phyloP scores from a whole-genome alignment of 2,888 invertebrate species.

The Keiferia lycopersicella region DNA sequence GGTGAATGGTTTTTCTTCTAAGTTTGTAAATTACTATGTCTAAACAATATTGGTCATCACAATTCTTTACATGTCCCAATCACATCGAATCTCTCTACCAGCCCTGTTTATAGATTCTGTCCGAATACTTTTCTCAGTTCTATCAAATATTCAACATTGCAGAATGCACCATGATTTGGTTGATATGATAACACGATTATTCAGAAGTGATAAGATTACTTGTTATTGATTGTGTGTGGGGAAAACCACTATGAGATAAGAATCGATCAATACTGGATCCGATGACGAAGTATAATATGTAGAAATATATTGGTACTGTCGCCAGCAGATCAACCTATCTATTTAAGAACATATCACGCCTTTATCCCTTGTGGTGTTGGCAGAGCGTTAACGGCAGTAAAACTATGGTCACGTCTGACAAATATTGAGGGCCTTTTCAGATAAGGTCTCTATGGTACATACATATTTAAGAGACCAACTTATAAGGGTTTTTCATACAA shows the following conservation, averaged over 20 bases:
- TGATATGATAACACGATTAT: slow-evolving; percentile 1
- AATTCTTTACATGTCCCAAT: neutral
- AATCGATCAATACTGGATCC: neutral
- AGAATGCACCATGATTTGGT: neutral
- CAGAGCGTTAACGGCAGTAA: too few species aligned
- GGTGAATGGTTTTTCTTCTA: too few species aligned
- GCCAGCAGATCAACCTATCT: too few species aligned
- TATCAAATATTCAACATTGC: neutral
- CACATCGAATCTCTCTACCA: neutral
- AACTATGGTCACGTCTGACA: too few species aligned
- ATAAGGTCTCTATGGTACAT: too few species aligned
- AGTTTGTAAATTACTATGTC: neutral
- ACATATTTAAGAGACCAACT: too few species aligned
- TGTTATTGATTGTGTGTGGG: neutral
- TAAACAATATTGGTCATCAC: neutral
- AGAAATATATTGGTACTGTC: too few species aligned
- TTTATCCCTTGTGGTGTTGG: too few species aligned
- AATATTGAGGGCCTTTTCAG: too few species aligned
- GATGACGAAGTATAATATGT: neutral
- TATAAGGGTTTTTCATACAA: too few species aligned
- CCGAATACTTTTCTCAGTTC: neutral
- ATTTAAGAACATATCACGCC: too few species aligned
- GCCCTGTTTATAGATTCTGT: neutral
- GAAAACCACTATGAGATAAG: neutral
- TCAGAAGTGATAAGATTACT: neutral